Evolutionary conservation across 37 sponge, comb jelly and placozoan genomes (phyloP).

Genomic region (Oscarella lobularis): DNA sequence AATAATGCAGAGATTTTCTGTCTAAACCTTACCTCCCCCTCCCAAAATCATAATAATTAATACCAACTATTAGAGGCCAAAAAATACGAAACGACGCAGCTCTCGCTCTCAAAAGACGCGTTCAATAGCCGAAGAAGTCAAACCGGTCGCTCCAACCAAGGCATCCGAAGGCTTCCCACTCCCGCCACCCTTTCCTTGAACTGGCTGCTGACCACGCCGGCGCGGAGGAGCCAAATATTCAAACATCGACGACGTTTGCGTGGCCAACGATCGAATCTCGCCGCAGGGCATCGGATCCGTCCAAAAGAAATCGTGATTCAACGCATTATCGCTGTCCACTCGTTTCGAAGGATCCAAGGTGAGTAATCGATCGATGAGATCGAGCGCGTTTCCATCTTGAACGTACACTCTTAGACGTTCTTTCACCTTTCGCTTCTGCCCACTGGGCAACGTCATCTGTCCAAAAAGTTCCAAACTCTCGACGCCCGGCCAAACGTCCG

Average conservation of each 20-base stretch:
- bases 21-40: too few relatives aligned
- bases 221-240: constrained; percentile 8
- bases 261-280: constrained; percentile 12
- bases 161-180: not conserved
- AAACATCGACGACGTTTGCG: constrained; percentile 15
- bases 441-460: constrained; percentile 72
- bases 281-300: constrained; percentile 69
- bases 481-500: constrained; percentile 84
- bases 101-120: too few relatives aligned
- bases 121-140: too few relatives aligned
- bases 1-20: too few relatives aligned
- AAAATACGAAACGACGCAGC: too few relatives aligned
- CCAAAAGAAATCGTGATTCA: constrained; percentile 97
- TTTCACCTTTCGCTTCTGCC: constrained; percentile 64
- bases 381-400: constrained; percentile 66
- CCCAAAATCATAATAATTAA: too few relatives aligned
- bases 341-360: constrained; percentile 79
- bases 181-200: not conserved
- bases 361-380: constrained; percentile 81
- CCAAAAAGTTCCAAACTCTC: constrained; percentile 63
- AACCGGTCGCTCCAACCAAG: too few relatives aligned
- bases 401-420: constrained; percentile 80
- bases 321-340: constrained; percentile 69
- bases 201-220: not conserved
- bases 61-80: too few relatives aligned